phyloP scores from a whole-genome alignment of 2,797 vertebrate species.

The Micrastur ruficollis region DNA sequence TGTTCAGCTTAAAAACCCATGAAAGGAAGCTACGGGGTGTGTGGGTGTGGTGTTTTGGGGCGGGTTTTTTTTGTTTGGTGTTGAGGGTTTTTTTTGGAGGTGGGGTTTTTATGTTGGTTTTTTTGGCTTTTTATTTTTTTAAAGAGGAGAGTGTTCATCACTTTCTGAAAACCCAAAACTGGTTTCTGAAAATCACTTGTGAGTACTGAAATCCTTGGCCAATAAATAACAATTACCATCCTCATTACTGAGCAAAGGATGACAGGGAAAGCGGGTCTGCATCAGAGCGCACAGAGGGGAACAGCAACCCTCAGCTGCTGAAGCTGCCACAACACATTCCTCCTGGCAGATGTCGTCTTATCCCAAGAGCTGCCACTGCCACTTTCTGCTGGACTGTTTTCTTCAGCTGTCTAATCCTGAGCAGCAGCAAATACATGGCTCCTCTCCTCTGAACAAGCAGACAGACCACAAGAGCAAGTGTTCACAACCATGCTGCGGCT shows the following conservation, averaged over 20 bases:
- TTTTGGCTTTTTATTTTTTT: not conserved
- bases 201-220: not conserved
- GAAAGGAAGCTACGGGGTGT: not conserved
- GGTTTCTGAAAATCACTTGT: not conserved
- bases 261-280: not conserved
- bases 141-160: not conserved
- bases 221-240: not conserved
- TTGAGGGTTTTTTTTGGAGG: not conserved
- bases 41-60: too few relatives aligned
- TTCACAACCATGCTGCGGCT: not conserved
- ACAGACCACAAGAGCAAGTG: not conserved
- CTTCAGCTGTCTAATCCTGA: conserved; percentile 8
- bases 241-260: not conserved
- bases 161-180: not conserved
- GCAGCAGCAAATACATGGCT: not conserved
- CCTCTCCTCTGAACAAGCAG: not conserved
- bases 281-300: not conserved
- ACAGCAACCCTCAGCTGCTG: not conserved
- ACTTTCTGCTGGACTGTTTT: not conserved
- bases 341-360: not conserved
- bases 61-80: not conserved
- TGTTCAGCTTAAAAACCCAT: not conserved
- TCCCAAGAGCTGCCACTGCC: not conserved
- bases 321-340: not conserved
- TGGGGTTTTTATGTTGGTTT: too few relatives aligned